A percentile compares a stretch with the other conserved stretches of the same genome.
Evolutionary conservation across 2,888 invertebrate genomes (phyloP).

Genomic region (Synergus gifuensis): DNA sequence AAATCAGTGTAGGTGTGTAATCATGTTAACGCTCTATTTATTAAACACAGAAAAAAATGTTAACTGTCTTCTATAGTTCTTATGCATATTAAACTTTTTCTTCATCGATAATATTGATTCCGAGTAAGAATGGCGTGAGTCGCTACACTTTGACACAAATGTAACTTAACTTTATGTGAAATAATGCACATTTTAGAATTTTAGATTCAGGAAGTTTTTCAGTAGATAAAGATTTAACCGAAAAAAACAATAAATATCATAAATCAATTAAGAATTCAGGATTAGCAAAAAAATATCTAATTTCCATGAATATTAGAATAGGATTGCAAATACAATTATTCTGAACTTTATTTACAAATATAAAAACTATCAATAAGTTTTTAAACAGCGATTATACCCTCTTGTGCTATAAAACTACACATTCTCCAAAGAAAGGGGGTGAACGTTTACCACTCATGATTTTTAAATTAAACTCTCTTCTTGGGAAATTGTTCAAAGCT

Average conservation of each 20-base stretch:
- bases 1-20: not conserved
- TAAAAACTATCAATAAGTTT: not conserved
- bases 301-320: not conserved
- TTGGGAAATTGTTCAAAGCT: not conserved
- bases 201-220: not conserved
- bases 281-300: not conserved
- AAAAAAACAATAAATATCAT: not conserved
- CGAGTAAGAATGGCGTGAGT: not conserved
- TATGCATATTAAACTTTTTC: slow-evolving; percentile 1
- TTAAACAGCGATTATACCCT: not conserved
- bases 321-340: too few relatives aligned
- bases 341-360: too few relatives aligned
- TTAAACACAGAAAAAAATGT: not conserved
- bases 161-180: not conserved
- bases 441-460: slow-evolving; percentile 8
- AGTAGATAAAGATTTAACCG: not conserved
- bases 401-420: not conserved
- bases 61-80: not conserved
- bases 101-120: slow-evolving; percentile 17
- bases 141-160: slow-evolving; percentile 14
- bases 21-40: slow-evolving; percentile 26
- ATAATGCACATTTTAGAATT: not conserved
- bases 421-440: not conserved
- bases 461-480: slow-evolving; percentile 22
- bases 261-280: not conserved